Evolutionary conservation across 2,888 invertebrate genomes (phyloP).

Genomic region (Dilophus febrilis): DNA sequence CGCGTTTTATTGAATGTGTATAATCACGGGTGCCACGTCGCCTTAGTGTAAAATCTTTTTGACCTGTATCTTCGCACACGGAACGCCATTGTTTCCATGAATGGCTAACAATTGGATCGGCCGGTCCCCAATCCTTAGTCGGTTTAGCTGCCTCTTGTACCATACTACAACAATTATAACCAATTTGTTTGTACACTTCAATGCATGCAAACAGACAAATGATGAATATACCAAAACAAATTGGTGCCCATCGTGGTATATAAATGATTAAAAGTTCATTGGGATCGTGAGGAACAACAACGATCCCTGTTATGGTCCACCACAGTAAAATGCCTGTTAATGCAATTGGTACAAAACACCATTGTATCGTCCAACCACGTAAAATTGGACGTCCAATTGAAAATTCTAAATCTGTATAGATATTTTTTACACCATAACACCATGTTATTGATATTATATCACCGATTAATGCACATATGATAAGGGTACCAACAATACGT

Average conservation of each 20-base stretch:
- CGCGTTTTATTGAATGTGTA: slow-evolving; percentile 30
- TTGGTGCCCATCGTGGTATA: slow-evolving; percentile 28
- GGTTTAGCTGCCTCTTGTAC: slow-evolving; percentile 30
- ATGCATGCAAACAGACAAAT: slow-evolving; percentile 23
- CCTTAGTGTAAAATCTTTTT: slow-evolving; percentile 27
- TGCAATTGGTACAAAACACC: slow-evolving; percentile 27
- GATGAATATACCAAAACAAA: slow-evolving; percentile 24
- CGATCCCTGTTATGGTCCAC: slow-evolving; percentile 27
- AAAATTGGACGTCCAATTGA: slow-evolving; percentile 29
- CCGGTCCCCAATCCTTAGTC: slow-evolving; percentile 32
- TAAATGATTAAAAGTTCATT: slow-evolving; percentile 15
- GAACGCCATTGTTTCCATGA: slow-evolving; percentile 32
- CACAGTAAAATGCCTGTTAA: slow-evolving; percentile 26
- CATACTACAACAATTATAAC: slow-evolving; percentile 31
- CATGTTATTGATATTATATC: slow-evolving; percentile 28
- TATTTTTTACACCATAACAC: slow-evolving; percentile 30
- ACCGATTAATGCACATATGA: slow-evolving; percentile 25
- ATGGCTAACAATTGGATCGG: slow-evolving; percentile 29
- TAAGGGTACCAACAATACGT: slow-evolving; percentile 25
- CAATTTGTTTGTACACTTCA: slow-evolving; percentile 29
- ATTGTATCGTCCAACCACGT: slow-evolving; percentile 25
- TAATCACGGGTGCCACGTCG: slow-evolving; percentile 30
- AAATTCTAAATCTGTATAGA: slow-evolving; percentile 29
- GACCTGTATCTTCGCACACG: slow-evolving; percentile 29
- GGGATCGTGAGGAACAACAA: too few relatives aligned